These are phyloP conservation scores for Steatornis caripensis DNA, from an alignment of 2,113 vertebrate species.

Conservation along the genomic window DNA sequence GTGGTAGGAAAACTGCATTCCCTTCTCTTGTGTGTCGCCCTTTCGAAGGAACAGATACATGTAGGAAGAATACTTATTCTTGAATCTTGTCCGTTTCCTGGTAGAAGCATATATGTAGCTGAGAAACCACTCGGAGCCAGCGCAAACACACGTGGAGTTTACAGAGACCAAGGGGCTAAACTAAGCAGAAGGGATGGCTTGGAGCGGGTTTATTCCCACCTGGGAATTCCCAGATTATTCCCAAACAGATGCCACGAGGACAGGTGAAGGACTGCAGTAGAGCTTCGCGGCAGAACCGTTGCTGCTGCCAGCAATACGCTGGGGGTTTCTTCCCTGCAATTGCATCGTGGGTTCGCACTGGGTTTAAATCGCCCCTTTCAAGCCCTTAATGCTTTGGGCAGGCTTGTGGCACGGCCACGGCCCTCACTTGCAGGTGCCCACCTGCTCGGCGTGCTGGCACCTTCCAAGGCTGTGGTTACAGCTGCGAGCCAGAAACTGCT, in stretches of 20 bases:
- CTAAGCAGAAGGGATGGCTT: rapidly evolving
- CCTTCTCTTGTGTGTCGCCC: not conserved
- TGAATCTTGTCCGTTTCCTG: not conserved
- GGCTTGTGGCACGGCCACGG: not conserved
- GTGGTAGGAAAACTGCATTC: not conserved
- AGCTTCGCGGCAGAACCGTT: not conserved
- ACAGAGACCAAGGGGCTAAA: not conserved
- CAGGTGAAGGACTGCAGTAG: no score
- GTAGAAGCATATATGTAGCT: constrained; percentile 22
- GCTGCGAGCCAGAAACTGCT: constrained; percentile 70
- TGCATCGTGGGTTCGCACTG: no score
- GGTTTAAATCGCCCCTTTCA: no score
- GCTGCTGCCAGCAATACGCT: no score
- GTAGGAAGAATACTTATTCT: not conserved
- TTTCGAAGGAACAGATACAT: not conserved
- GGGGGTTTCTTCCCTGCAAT: no score
- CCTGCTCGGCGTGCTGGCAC: no score
- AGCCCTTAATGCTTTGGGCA: not conserved
- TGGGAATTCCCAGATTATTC: no score
- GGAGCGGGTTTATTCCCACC: rapidly evolving
- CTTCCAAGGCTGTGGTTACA: constrained; percentile 27
- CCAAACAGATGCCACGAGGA: no score
- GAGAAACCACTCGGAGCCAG: not conserved
- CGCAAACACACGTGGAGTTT: not conserved
- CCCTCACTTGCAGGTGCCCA: not conserved